These are phyloP conservation scores for Melipona beecheii DNA, from an alignment of 2,888 invertebrate species.

Conservation along the genomic window DNA sequence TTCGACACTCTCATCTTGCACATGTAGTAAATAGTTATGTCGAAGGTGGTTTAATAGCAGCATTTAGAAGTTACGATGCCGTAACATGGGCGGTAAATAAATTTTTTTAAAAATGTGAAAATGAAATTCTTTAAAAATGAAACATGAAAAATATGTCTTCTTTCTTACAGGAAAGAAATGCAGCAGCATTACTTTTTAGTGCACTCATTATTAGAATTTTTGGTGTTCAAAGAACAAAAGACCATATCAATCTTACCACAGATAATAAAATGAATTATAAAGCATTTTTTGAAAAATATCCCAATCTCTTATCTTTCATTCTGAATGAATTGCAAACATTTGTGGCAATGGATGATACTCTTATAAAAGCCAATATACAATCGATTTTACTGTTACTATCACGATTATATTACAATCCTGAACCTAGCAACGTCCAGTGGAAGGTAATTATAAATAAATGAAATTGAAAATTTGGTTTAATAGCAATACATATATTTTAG, in stretches of 20 bases:
- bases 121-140: background rate
- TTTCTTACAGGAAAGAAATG: conserved; percentile 90
- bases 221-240: conserved; percentile 90
- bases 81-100: conserved; percentile 90
- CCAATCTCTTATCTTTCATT: conserved; percentile 87
- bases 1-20: conserved; percentile 90
- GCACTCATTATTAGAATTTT: conserved; percentile 94
- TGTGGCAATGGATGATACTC: conserved; percentile 79
- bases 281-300: conserved; percentile 91
- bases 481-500: conserved; percentile 81
- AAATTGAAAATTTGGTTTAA: background rate
- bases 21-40: conserved; percentile 90
- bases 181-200: conserved; percentile 93
- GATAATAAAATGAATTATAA: conserved; percentile 90
- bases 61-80: conserved; percentile 90
- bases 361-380: conserved; percentile 88
- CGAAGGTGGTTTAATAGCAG: conserved; percentile 88
- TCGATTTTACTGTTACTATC: conserved; percentile 91
- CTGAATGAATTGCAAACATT: conserved; percentile 83
- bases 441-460: conserved; percentile 85
- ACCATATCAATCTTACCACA: conserved; percentile 86
- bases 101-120: conserved; percentile 16
- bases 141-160: background rate
- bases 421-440: conserved; percentile 88
- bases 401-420: conserved; percentile 89